Evolutionary conservation across 2,797 vertebrate genomes (phyloP), one percentile per base, ranked within the genome.

Genomic region (Philypnodon macrostomus): DNA sequence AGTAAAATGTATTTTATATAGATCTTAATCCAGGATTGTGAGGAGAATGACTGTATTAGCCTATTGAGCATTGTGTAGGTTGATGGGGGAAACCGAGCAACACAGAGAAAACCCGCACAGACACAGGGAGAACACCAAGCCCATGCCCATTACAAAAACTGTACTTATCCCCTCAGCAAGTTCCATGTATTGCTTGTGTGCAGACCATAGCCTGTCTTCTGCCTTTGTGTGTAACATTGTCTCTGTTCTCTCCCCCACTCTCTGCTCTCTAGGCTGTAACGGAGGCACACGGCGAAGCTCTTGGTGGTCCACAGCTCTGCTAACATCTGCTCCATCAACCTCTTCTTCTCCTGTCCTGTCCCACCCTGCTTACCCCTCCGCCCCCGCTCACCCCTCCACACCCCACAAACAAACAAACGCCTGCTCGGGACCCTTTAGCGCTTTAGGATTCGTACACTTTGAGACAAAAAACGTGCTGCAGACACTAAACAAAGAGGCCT

Each of bases 191-290:
- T 33, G 47, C 21, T 40, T 42, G 41, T 33, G 26, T 58, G 34
- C 63, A 47, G 31, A 66, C 33, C 41, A 7, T 48, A 29, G 26
- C 37, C 38, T 61, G 23, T 64, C 53, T 76, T 50, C 65, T 67
- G 54, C 73, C 57, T 44, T 58, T 54, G 42, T 74, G 32, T 61
- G 61, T 81, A 78, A 73, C 61, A 34, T 63, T 85, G 58, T 85
- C 45, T 84, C 7, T 81, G 70, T 83, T 73, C 72, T 68, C 73
- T 75, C 58, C 48, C 80, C 74, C 73, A 84, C 58, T 13, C 47
- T 81, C 70, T 85, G 67, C 24, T 53, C 81, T 88, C 42, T 80
- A 97, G 94, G 91, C 92, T 97, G 91, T 95, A 91, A 91, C 74
- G 19, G 54, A 74, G 66, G 77, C 86, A 80, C 72, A n/a, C 69